Evolutionary conservation across 2,113 vertebrate species (phyloP).

Genomic region (Vulpes ferrilata): DNA sequence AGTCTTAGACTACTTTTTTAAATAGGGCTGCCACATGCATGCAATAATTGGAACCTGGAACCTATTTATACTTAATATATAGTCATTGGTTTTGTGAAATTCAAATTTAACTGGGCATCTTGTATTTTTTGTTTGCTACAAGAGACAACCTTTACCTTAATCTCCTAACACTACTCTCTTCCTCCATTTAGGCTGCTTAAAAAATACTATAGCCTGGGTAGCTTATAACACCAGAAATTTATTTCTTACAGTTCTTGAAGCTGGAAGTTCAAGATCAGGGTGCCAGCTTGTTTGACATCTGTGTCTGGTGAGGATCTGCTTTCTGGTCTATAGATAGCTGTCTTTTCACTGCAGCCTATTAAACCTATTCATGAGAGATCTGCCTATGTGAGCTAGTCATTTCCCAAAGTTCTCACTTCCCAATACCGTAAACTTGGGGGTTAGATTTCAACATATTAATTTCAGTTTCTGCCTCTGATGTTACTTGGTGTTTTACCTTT

Average conservation of each 20-base stretch:
- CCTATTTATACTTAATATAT: not conserved
- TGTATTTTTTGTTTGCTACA: not conserved
- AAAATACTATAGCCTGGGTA: not conserved
- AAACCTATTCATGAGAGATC: not conserved
- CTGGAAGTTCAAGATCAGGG: not conserved
- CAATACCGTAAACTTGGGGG: not conserved
- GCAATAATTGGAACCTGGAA: not conserved
- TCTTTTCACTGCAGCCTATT: not conserved
- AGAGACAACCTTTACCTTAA: not conserved
- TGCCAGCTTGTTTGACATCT: not conserved
- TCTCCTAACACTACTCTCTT: not conserved
- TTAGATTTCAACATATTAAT: not conserved
- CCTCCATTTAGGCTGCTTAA: not conserved
- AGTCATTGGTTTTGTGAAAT: not conserved
- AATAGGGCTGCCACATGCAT: accelerated
- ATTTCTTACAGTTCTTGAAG: not conserved
- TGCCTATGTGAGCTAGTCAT: not conserved
- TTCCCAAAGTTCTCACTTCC: not conserved
- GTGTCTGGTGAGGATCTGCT: not conserved
- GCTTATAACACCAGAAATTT: not conserved
- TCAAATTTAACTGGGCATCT: not conserved
- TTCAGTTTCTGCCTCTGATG: not conserved
- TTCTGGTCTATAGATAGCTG: not conserved
- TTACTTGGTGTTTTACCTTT: not conserved
- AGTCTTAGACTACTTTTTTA: not conserved